Conservation (phyloP, 2,113 vertebrate species). For the Galemys pyrenaicus region DNA sequence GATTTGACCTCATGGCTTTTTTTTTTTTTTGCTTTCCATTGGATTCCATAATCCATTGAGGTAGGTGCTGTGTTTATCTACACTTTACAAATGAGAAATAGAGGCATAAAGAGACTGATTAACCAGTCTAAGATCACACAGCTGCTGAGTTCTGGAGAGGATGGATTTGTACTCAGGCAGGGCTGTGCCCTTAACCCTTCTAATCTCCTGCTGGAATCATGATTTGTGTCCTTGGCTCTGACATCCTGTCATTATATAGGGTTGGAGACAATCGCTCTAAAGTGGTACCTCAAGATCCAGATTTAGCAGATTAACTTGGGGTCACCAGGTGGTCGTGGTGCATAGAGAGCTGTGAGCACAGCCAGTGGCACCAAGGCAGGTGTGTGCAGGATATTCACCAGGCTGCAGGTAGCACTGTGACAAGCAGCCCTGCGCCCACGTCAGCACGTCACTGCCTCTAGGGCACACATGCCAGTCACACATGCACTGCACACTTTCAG, state of each 20-base stretch:
- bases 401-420: neutral
- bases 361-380: neutral
- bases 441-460: accelerated
- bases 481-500: neutral
- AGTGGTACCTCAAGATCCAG: neutral
- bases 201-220: neutral
- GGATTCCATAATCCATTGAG: neutral
- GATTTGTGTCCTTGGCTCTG: neutral
- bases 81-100: neutral
- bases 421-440: neutral
- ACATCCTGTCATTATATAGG: neutral
- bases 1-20: neutral
- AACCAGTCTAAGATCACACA: neutral
- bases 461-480: neutral
- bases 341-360: neutral
- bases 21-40: neutral
- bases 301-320: neutral
- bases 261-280: neutral
- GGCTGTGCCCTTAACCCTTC: neutral
- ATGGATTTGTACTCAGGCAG: accelerated
- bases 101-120: neutral
- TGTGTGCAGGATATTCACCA: neutral
- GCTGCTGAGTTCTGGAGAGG: neutral
- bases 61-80: neutral
- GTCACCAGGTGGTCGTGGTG: neutral